phyloP scores from a whole-genome alignment of 2,797 vertebrate species.

The Hoplostethus atlanticus region DNA sequence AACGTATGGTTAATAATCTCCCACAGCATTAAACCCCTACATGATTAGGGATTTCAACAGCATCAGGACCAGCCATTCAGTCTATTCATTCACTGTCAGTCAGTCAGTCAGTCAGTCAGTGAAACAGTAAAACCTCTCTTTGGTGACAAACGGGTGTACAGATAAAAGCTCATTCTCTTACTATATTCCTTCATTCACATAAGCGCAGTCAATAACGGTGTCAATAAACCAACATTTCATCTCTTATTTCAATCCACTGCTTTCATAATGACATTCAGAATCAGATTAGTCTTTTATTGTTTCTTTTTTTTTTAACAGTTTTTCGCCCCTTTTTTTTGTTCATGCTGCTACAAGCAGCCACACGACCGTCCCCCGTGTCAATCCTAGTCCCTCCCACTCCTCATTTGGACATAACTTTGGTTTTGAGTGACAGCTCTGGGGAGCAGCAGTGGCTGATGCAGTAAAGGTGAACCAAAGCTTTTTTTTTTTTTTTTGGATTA shows the following conservation, averaged over 20 bases:
- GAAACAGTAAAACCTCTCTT: constrained; percentile 17
- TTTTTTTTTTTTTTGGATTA: too few relatives aligned
- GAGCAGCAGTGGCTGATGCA: not conserved
- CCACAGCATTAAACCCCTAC: constrained; percentile 30
- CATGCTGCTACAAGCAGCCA: not conserved
- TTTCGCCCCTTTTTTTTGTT: not conserved
- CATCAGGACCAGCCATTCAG: constrained; percentile 21
- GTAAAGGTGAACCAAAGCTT: too few relatives aligned
- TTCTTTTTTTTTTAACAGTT: not conserved
- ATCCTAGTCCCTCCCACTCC: constrained; percentile 8
- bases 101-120: constrained; percentile 4
- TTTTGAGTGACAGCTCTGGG: constrained; percentile 18
- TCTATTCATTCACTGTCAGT: constrained; percentile 2
- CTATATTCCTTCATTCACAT: not conserved
- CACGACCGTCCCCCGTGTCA: too few relatives aligned
- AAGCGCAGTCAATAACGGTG: not conserved
- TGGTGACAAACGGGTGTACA: constrained; percentile 10
- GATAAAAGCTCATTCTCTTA: constrained; percentile 20
- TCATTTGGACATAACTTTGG: constrained; percentile 38
- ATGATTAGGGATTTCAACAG: constrained; percentile 53
- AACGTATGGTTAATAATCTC: constrained; percentile 30
- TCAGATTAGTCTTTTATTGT: not conserved
- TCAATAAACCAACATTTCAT: not conserved
- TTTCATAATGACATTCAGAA: not conserved
- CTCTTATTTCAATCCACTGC: not conserved